These are phyloP conservation scores for Microcebus griseorufus DNA, from an alignment of 2,113 vertebrate species.

Conservation along the genomic window DNA sequence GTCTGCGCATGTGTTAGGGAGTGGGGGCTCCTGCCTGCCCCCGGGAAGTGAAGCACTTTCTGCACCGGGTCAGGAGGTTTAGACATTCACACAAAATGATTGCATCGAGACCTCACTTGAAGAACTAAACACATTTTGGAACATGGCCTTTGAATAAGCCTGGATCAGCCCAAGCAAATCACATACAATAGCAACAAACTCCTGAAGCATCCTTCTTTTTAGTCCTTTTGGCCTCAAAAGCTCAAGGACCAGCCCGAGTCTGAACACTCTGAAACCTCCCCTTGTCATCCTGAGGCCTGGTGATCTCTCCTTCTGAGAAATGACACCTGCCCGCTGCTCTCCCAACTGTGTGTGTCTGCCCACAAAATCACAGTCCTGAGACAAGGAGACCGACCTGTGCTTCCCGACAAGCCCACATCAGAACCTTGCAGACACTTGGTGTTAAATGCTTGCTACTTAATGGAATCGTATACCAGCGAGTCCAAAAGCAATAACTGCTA, in stretches of 20 bases:
- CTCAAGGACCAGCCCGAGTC: too few relatives aligned
- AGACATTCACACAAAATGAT: neutral
- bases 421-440: neutral
- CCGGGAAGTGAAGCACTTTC: neutral
- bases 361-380: neutral
- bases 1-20: rapidly evolving
- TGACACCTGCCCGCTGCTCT: rapidly evolving
- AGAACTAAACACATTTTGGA: neutral
- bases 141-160: neutral
- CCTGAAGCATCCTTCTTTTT: rapidly evolving
- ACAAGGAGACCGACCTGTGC: neutral
- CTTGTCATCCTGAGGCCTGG: rapidly evolving
- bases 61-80: neutral
- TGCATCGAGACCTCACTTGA: neutral
- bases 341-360: rapidly evolving
- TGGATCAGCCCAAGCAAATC: neutral
- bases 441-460: neutral
- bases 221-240: neutral
- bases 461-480: neutral
- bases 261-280: neutral
- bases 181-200: rapidly evolving
- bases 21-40: rapidly evolving
- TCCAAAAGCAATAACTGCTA: neutral
- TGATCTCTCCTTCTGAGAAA: neutral
- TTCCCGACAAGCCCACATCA: too few relatives aligned